phyloP scores from a whole-genome alignment of 2,113 vertebrate genomes.

The Isichthys henryi region DNA sequence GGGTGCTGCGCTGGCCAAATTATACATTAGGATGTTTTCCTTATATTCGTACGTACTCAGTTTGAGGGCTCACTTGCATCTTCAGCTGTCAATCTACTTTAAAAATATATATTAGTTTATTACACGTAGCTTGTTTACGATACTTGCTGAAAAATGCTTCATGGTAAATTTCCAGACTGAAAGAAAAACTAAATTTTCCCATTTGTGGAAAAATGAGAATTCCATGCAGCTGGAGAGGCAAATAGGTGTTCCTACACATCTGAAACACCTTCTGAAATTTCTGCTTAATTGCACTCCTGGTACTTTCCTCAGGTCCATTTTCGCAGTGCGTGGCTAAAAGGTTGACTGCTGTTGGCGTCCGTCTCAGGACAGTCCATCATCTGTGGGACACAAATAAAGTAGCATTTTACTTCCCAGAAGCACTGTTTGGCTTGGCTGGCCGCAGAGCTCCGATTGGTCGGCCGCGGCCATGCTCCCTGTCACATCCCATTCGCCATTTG shows the following conservation, averaged over 20 bases:
- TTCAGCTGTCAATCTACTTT: background rate
- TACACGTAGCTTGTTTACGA: background rate
- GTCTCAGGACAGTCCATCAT: background rate
- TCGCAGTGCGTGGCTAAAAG: background rate
- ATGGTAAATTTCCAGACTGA: background rate
- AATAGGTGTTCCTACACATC: background rate
- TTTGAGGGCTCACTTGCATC: background rate
- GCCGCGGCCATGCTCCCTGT: background rate
- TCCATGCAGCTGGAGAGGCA: background rate
- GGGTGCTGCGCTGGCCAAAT: background rate
- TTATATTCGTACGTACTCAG: background rate
- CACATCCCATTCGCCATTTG: background rate
- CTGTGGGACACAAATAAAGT: background rate
- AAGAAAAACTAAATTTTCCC: background rate
- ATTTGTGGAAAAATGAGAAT: background rate
- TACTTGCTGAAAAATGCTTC: background rate
- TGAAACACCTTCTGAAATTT: background rate
- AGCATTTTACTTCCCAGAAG: background rate
- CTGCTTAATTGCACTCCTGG: background rate
- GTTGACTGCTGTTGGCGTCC: background rate
- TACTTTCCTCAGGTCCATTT: background rate
- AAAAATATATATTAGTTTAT: background rate
- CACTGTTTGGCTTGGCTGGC: background rate
- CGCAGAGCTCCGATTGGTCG: background rate
- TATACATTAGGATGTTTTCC: background rate